A percentile compares a stretch with the other conserved stretches of the same genome.
Conservation (phyloP, 1,140 invertebrate species). For the Drosophila rhopaloa region DNA sequence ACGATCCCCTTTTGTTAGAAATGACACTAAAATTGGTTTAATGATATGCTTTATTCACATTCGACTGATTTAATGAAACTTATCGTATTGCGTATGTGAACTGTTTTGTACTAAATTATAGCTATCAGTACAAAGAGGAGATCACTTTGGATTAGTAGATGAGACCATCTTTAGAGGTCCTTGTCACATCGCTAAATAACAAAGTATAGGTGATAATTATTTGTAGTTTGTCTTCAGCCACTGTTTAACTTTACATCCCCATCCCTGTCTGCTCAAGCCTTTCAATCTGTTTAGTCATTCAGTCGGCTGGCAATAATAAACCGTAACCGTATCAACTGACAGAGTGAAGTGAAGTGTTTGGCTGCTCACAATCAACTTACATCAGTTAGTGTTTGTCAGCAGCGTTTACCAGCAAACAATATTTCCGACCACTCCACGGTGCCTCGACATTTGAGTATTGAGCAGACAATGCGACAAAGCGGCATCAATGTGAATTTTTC, state of each 20-base stretch:
- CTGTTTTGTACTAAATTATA: too few species aligned
- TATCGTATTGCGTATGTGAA: too few species aligned
- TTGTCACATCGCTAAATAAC: too few species aligned
- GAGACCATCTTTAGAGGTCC: too few species aligned
- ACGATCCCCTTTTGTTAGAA: too few species aligned
- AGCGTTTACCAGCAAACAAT: conserved; percentile 39
- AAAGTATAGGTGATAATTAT: not conserved
- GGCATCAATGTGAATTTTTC: conserved; percentile 69
- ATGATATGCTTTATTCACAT: too few species aligned
- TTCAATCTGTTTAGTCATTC: conserved; percentile 46
- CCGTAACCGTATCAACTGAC: conserved; percentile 66
- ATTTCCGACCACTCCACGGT: conserved; percentile 26
- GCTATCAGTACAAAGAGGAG: too few species aligned
- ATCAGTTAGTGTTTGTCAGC: conserved; percentile 43
- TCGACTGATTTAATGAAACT: too few species aligned
- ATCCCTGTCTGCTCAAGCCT: not conserved
- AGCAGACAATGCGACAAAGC: conserved; percentile 71
- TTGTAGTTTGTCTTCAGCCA: not conserved
- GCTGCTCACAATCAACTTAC: conserved; percentile 60
- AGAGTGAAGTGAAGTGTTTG: conserved; percentile 75
- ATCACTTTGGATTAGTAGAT: too few species aligned
- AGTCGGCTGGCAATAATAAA: conserved; percentile 71
- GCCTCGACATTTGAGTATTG: conserved; percentile 30
- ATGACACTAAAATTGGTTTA: too few species aligned
- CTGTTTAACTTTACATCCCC: conserved; percentile 17